Evolutionary conservation across 1,140 invertebrate species (phyloP), one percentile per base, ranked within the genome.

Genomic region (Drosophila teissieri): DNA sequence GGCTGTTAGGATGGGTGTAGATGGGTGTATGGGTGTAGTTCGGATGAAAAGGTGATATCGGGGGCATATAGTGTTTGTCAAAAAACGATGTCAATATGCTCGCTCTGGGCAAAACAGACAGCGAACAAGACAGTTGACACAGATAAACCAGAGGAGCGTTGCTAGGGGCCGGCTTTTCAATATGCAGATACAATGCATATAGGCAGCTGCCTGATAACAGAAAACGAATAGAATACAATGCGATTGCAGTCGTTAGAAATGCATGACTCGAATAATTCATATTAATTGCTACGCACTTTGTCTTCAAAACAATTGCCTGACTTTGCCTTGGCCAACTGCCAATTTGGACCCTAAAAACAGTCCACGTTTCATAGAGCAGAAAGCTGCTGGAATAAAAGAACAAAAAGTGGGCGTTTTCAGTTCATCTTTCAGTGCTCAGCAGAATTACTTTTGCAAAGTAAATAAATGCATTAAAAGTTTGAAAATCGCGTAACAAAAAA

Each of bases 51-150:
- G 69, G 46, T 61, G 61, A 42, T 67, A 75, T 76, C 63, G 56
- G 51, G 52, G 52, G 45, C 46, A 67, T 34, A 58, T 57, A 45
- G 65, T 69, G 81, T 84, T 77, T 85, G 81, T 80, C 81, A 72
- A 82, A 85, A 85, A 85, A 85, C 49, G 61, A 85, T 85, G 82
- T 85, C 82, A 86, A 88, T 85, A 88, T 82, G 82, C 61, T 55
- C 10, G 63, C 69, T 51, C 11, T 19, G 15, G 54, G 54, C 62
- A 54, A 79, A 55, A 48, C 64, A 75, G 78, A 52, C 67, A 52
- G 39, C 36, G 57, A 11, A 39, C 55, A 46, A 44, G 53, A 56
- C 58, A 72, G 84, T 78, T 85, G 83, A 88, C 82, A 82, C 56
- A 88, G 74, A 88, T 88, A 83, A 67, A 63, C 57, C 19, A 48